These are phyloP conservation scores for Patella ulyssiponensis DNA, from an alignment of 2,888 invertebrate genomes.

Conservation along the genomic window DNA sequence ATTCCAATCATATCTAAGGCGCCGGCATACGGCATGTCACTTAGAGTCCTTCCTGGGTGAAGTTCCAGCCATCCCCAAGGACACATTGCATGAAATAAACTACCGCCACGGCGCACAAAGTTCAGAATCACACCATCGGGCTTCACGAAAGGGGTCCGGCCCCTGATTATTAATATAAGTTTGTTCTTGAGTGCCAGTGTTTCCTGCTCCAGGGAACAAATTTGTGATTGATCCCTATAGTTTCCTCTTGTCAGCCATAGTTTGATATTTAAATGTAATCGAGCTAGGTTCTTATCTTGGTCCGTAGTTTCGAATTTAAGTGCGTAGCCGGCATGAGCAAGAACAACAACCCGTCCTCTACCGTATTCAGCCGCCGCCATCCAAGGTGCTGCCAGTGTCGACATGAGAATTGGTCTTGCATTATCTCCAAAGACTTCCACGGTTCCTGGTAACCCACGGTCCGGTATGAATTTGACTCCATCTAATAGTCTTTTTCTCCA, in stretches of 20 bases:
- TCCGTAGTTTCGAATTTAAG: not conserved
- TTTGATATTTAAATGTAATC: not conserved
- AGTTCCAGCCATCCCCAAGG: constrained; percentile 6
- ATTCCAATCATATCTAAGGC: not conserved
- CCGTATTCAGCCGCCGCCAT: constrained; percentile 3
- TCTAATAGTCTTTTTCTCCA: constrained; percentile 1
- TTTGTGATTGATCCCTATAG: not conserved
- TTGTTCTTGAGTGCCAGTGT: not conserved
- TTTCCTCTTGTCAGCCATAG: not conserved
- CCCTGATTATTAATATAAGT: not conserved
- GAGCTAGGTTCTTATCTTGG: not conserved
- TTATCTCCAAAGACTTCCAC: constrained; percentile 4
- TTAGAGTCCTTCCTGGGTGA: not conserved
- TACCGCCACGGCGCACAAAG: not conserved
- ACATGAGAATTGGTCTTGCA: constrained; percentile 7
- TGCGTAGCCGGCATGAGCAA: not conserved
- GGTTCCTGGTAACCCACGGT: not conserved
- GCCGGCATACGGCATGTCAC: not conserved
- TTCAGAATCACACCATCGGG: not conserved
- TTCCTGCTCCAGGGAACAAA: not conserved
- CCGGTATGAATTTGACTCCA: not conserved
- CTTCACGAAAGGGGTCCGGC: not conserved
- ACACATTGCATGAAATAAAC: constrained; percentile 5
- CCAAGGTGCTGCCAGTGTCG: not conserved
- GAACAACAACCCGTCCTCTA: not conserved